Evolutionary conservation across 1,140 invertebrate genomes (phyloP).

Genomic region (Magallana angulata): DNA sequence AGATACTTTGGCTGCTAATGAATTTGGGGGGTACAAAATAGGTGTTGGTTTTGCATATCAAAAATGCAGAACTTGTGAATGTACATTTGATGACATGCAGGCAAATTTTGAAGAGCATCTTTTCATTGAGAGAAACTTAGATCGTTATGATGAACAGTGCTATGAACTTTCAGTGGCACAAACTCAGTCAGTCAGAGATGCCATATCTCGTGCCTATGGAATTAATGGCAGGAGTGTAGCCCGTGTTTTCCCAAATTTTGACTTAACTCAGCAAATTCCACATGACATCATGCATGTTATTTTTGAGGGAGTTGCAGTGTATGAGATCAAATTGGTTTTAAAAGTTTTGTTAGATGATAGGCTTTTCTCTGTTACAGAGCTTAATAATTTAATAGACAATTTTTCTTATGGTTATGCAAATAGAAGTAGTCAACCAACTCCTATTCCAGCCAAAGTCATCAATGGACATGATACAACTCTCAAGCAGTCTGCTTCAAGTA

Average conservation of each 20-base stretch:
- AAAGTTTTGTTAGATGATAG: not conserved
- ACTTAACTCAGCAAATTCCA: slow-evolving; percentile 13
- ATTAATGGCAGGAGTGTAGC: slow-evolving; percentile 32
- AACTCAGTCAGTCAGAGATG: slow-evolving; percentile 13
- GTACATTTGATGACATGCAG: slow-evolving; percentile 41
- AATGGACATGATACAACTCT: too few relatives aligned
- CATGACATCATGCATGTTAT: slow-evolving; percentile 49
- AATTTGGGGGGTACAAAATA: slow-evolving; percentile 43
- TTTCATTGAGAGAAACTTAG: slow-evolving; percentile 21
- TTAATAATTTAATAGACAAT: slow-evolving; percentile 21
- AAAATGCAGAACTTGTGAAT: slow-evolving; percentile 49
- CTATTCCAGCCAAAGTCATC: too few relatives aligned
- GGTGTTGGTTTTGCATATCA: slow-evolving; percentile 47
- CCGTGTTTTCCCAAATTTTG: slow-evolving; percentile 37
- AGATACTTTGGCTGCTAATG: slow-evolving; percentile 46
- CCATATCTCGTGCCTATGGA: slow-evolving; percentile 33
- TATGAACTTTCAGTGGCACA: slow-evolving; percentile 17
- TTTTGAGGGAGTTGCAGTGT: slow-evolving; percentile 47
- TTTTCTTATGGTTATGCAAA: slow-evolving; percentile 47
- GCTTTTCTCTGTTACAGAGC: slow-evolving; percentile 2
- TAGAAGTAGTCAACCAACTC: too few relatives aligned
- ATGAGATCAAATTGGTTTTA: slow-evolving; percentile 37
- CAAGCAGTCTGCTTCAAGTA: too few relatives aligned
- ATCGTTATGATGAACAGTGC: slow-evolving; percentile 35
- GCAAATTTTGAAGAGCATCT: slow-evolving; percentile 23